Evolutionary conservation across 2,113 vertebrate species (phyloP), one percentile per base, ranked within the genome.

Genomic region (Amblyornis subalaris): DNA sequence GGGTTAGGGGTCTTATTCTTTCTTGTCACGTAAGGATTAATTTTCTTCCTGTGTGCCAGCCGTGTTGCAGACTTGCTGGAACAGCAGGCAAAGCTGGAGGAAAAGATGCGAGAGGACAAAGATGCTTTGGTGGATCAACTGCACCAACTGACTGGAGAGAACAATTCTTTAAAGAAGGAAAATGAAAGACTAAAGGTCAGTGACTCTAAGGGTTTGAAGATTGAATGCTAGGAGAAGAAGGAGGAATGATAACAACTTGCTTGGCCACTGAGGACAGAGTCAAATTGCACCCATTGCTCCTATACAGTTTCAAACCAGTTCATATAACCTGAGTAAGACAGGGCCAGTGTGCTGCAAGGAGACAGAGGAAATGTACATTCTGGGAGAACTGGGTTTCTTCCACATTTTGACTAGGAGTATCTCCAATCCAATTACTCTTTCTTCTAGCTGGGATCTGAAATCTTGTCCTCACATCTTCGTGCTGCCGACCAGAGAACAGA

Each of bases 151-250:
- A 98, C 93, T 29, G 88, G 97, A 7, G 98, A 99, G 44, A 97
- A 91, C 70, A 96, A 97, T 3, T 50, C 97, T 14, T 95, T 97
- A 66, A 98, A 98, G 66, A 93, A 98, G 61, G 98, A 99, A 82
- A 99, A 99, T 10, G 98, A 99, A 89, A 98, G 94, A 67, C 98
- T 99, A 6, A 99, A 98, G 99, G 99, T 99, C 54, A 48, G 92
- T 76, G 21, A 26, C 21, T 58, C 9, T 21, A 36, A 38, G 18
- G 10, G 5, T 61, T 65, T 53, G 33, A 44, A 67, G 65, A 57
- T 87, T 3, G 21, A 66, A 48, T 72, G n/a, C 14, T 38, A 4
- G 58, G 21, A 2, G 21, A 31, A 70, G 53, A 53, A 38, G 14
- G 38, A 64, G 28, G 40, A 84, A 65, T 67, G 57, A 7, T 8